Evolutionary conservation across 1,140 invertebrate species (phyloP).

Genomic region (Marisa cornuarietis): DNA sequence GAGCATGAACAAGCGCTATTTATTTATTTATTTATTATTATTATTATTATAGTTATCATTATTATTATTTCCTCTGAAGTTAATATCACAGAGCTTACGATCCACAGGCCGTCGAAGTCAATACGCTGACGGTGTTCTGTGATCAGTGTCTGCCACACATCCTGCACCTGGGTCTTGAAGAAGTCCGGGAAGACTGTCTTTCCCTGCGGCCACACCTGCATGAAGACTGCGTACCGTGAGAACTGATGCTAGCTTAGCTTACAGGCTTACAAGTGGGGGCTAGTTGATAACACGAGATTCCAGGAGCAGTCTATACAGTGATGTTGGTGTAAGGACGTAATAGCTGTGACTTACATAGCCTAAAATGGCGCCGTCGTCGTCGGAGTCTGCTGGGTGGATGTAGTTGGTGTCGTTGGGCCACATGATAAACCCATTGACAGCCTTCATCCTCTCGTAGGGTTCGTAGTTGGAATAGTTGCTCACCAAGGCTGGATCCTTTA

Average conservation of each 20-base stretch:
- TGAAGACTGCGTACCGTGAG: not conserved
- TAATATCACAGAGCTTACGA: slow-evolving; percentile 44
- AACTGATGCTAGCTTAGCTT: not conserved
- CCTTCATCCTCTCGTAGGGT: slow-evolving; percentile 46
- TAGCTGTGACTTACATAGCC: slow-evolving; percentile 51
- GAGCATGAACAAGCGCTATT: too few species aligned
- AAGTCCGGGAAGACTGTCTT: slow-evolving; percentile 60
- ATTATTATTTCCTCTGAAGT: too few species aligned
- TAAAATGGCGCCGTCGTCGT: slow-evolving; percentile 40
- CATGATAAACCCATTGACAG: slow-evolving; percentile 51
- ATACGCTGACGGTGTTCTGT: slow-evolving; percentile 36
- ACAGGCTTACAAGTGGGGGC: not conserved
- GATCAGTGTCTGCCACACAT: slow-evolving; percentile 50
- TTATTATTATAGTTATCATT: too few species aligned
- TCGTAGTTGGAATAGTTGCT: slow-evolving; percentile 49
- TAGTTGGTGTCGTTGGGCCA: slow-evolving; percentile 43
- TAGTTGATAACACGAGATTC: too few species aligned
- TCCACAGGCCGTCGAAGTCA: slow-evolving; percentile 56
- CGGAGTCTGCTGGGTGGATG: slow-evolving; percentile 33
- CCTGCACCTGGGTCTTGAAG: slow-evolving; percentile 46
- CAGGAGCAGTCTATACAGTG: too few species aligned
- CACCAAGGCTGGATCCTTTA: slow-evolving; percentile 57
- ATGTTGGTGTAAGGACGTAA: too few species aligned
- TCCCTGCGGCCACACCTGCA: slow-evolving; percentile 55
- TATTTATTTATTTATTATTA: too few species aligned